Percentiles rank a stretch among this genome's conserved stretches.
Evolutionary conservation across 2,113 vertebrate species (phyloP).

Genomic region (Bungarus multicinctus): DNA sequence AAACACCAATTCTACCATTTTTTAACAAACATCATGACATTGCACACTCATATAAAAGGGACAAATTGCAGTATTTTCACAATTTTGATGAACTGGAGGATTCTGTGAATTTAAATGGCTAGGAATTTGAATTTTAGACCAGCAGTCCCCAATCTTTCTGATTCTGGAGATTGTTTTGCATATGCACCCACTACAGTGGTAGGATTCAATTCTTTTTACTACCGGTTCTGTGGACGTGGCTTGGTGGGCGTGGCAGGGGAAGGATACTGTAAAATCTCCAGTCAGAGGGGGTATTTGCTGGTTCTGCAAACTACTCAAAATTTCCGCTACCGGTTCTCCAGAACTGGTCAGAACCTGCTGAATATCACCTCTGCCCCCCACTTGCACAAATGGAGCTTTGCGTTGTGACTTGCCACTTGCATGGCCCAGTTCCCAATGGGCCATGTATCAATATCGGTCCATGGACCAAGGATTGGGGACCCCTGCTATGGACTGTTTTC

Average conservation of each 20-base stretch:
- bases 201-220: no score
- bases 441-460: not conserved
- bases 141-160: not conserved
- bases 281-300: no score
- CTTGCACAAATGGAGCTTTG: not conserved
- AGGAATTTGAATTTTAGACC: not conserved
- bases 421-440: rapidly evolving
- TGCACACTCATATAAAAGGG: not conserved
- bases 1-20: not conserved
- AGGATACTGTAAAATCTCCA: no score
- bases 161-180: not conserved
- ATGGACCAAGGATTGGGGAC: no score
- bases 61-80: not conserved
- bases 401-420: not conserved
- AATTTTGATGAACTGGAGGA: not conserved
- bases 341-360: no score
- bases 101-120: not conserved
- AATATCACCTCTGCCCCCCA: no score
- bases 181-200: not conserved
- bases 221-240: no score
- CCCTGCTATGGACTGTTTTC: not conserved
- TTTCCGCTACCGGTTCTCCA: no score
- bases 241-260: no score
- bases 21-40: not conserved
- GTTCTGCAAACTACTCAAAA: no score